These are phyloP conservation scores for Fundulus diaphanus DNA, from an alignment of 2,797 vertebrate genomes.

Conservation along the genomic window DNA sequence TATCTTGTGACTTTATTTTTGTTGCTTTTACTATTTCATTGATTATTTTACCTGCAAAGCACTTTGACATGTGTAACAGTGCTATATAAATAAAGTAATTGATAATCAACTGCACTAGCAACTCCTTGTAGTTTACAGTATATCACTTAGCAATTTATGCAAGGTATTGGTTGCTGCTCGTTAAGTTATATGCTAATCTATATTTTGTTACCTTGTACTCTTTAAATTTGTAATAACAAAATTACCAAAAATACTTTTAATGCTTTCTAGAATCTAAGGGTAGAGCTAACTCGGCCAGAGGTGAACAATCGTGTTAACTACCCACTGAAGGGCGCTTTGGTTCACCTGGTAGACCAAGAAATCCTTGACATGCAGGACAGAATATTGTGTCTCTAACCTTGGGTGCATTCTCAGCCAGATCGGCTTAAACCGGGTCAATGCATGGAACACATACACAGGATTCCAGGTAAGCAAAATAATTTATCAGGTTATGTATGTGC, in stretches of 20 bases:
- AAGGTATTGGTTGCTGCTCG: too few species aligned
- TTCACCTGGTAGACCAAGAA: neutral
- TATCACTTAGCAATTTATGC: too few species aligned
- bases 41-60: too few species aligned
- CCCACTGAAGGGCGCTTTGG: neutral
- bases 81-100: too few species aligned
- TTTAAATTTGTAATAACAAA: neutral
- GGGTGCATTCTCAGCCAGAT: neutral
- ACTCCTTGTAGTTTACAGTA: too few species aligned
- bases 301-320: neutral
- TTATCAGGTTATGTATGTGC: neutral
- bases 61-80: too few species aligned
- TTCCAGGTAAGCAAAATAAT: neutral
- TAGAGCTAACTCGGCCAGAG: neutral
- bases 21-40: too few species aligned
- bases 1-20: too few species aligned
- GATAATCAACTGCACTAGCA: too few species aligned
- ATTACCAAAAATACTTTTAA: too few species aligned
- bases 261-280: neutral
- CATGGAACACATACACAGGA: slow-evolving; percentile 1
- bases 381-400: neutral
- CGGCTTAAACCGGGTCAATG: neutral
- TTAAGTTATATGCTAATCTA: neutral
- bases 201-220: neutral
- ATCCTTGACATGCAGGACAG: neutral